Evolutionary conservation across 2,797 vertebrate genomes (phyloP), one percentile per base, ranked within the genome.

Genomic region (Clarias pachynema): DNA sequence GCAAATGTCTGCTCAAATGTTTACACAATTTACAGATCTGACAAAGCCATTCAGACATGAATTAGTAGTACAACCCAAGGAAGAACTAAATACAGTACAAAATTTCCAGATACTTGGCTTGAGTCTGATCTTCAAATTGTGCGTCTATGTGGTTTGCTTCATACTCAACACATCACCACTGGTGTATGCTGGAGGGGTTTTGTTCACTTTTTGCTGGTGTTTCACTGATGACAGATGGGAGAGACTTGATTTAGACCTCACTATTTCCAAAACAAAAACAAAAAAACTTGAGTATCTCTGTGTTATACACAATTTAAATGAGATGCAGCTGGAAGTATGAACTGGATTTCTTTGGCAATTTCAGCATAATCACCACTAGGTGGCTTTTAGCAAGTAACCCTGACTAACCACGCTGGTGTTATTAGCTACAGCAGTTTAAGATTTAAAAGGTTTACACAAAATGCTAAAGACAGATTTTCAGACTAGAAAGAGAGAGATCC

Each of bases 401-500:
- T 63, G 59, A 79, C 59, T 57, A 56, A 68, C 20, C 56, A 26
- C 65, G 69, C 20, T 57, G 29, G 20, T n/a, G 37, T 29, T 9
- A 37, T 15, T 9, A 69, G 63, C 40, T 53, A 5, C 29, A 53
- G 60, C 14, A 56, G 7, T 24, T 26, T 31, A 37, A 57, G 24
- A 10, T 44, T 10, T 6, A 4, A 14, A 70, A 37, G 26, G 44
- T 37, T 9, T 37, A 37, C 37, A 57, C 16, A 44, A 37, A 57
- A 82, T 69, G 53, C 53, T 59, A 5, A 69, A 59, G 29, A 8
- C 37, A 88, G 89, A 86, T 87, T 87, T 44, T 84, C 87, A 85
- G 86, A 84, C 81, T 82, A 87, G 62, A 84, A 85, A 89, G 88
- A 91, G 70, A 12, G 68, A 74, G 77, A 63, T 92, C 95, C 96